Conservation (phyloP, 2,113 vertebrate genomes). For the Pipra filicauda region DNA sequence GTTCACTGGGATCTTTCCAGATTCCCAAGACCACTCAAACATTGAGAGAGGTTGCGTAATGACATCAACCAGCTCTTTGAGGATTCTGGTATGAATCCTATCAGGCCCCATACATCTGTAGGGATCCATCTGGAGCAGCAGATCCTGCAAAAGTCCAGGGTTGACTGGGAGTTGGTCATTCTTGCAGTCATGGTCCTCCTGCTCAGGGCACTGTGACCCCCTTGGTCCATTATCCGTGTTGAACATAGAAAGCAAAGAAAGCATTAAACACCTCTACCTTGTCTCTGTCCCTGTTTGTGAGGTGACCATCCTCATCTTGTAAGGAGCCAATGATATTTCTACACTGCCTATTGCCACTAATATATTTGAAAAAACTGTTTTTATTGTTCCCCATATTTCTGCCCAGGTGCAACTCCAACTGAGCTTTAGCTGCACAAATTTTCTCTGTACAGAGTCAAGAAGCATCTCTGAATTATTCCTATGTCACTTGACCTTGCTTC, state of each 20-base stretch:
- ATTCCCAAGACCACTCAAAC: background rate
- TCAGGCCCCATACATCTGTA: background rate
- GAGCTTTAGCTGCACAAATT: background rate
- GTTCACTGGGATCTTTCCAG: background rate
- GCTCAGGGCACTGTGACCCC: background rate
- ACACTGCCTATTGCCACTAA: background rate
- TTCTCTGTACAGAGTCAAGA: background rate
- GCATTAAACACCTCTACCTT: background rate
- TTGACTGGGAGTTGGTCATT: background rate
- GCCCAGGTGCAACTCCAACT: background rate
- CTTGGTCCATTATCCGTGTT: background rate
- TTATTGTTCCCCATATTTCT: background rate
- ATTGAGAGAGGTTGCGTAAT: background rate
- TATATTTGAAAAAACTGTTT: background rate
- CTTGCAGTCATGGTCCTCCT: background rate
- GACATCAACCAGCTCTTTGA: background rate
- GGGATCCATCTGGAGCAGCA: background rate
- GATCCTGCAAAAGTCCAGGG: background rate
- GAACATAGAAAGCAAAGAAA: background rate
- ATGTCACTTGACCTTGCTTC: background rate
- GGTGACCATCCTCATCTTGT: background rate
- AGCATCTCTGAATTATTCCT: background rate
- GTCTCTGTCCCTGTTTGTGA: background rate
- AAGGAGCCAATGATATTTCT: background rate
- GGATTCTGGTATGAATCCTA: background rate